A percentile compares a stretch with the other conserved stretches of the same genome.
phyloP scores from a whole-genome alignment of 2,888 invertebrate genomes.

The Petrolisthes manimaculis region DNA sequence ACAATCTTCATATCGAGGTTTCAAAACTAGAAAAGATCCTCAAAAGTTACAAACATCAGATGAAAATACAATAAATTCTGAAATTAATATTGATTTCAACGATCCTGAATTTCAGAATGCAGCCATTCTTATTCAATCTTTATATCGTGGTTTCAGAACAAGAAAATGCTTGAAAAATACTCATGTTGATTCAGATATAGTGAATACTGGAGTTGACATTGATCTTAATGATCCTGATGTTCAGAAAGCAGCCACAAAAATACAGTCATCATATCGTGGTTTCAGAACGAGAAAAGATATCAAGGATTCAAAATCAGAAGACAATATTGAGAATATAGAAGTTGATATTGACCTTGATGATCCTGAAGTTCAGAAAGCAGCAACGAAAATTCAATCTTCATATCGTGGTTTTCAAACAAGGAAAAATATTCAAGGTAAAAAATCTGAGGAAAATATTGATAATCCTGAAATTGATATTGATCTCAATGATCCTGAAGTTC shows the following conservation, averaged over 20 bases:
- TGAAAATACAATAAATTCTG: neutral
- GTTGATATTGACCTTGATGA: too few relatives aligned
- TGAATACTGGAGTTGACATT: neutral
- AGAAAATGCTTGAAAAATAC: conserved; percentile 1
- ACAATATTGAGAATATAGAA: too few relatives aligned
- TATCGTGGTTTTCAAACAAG: too few relatives aligned
- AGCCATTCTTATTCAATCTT: conserved; percentile 14
- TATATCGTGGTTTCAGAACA: conserved; percentile 6
- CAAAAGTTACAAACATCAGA: neutral
- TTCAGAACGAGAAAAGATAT: neutral
- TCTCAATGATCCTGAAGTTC: too few relatives aligned
- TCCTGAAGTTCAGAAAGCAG: too few relatives aligned
- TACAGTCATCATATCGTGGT: conserved; percentile 1
- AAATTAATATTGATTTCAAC: conserved; percentile 20
- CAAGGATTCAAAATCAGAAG: neutral
- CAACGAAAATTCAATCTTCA: too few relatives aligned
- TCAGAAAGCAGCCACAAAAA: conserved; percentile 16
- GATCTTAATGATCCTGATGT: conserved; percentile 17
- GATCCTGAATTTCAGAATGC: conserved; percentile 20
- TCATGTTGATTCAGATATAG: neutral
- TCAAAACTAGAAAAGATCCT: neutral
- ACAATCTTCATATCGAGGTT: neutral
- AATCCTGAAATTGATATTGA: too few relatives aligned
- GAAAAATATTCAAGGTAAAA: neutral
- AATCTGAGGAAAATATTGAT: neutral